Conservation (phyloP, 2,797 vertebrate species). For the Taenioides sp. region DNA sequence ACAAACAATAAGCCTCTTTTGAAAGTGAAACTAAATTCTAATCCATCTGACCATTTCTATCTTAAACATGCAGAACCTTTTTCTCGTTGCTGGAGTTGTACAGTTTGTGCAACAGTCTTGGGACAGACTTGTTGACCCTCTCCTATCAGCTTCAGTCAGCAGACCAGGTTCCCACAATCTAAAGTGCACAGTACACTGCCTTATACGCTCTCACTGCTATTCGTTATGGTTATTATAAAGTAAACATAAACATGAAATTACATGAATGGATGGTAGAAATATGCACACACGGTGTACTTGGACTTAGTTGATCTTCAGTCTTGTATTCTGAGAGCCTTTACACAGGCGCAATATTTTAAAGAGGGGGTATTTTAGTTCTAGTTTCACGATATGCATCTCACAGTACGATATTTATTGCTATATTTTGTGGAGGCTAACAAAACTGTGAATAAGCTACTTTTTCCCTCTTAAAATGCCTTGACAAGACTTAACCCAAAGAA, state of each 20-base stretch:
- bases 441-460: too few relatives aligned
- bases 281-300: not conserved
- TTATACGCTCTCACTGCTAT: not conserved
- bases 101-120: not conserved
- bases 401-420: too few relatives aligned
- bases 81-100: constrained; percentile 7
- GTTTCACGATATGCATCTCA: too few relatives aligned
- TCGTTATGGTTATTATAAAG: not conserved
- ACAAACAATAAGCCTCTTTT: not conserved
- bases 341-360: too few relatives aligned
- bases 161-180: not conserved
- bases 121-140: constrained; percentile 2
- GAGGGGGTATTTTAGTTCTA: too few relatives aligned
- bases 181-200: not conserved
- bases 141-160: constrained; percentile 5
- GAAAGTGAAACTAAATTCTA: not conserved
- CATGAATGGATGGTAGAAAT: not conserved
- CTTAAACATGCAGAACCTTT: not conserved
- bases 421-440: too few relatives aligned
- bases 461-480: too few relatives aligned
- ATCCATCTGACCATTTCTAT: not conserved
- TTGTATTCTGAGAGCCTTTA: too few relatives aligned
- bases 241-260: constrained; percentile 4
- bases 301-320: not conserved
- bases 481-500: too few relatives aligned